Base-by-base conservation (phyloP, 2,888 invertebrate genomes). In the Philaethria dido region DNA sequence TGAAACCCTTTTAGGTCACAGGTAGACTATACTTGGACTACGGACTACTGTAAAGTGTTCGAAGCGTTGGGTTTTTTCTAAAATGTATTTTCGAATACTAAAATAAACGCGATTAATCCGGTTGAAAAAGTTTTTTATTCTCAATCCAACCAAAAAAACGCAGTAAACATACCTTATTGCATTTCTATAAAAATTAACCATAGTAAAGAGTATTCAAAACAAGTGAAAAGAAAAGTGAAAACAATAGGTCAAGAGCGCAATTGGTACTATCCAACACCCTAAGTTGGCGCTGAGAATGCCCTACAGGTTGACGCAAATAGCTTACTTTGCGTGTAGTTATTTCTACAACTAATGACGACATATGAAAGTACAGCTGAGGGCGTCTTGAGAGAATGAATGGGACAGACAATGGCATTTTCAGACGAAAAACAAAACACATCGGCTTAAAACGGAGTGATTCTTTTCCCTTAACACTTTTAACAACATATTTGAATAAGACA, bases 321-420 rank as follows among this genome's bases (percentile, higher is more conserved):
- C 68, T 60, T 48, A 48, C 61, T 64, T 64, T 48, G 64, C 64
- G 59, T 57, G 54, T 64, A 64, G 64, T 64, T 64, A 52, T 39
- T 45, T 61, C 66, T 52, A 62, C 66, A 66, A 59, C 69, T 69
- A 69, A 69, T 66, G 69, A 69, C 48, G 69, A 65, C 36, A 62
- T 45, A 55, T 55, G 69, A 54, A 66, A 62, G 66, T 59, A 62
- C 63, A 50, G 63, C 50, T 67, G 62, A 66, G 65, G 36, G 45
- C 63, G 52, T 66, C 62, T 69, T 48, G 20, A 62, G 25, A 60
- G 66, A 66, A 69, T 69, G 66, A 63, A 69, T 66, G 47, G 57
- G 66, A 62, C 50, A 47, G 36, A 62, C 52, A 62, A 69, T 63
- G 45, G 45, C 14, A 45, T 54, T 47, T 54, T 25, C 50, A n/a